These are phyloP conservation scores for Blera fallax DNA, from an alignment of 2,888 invertebrate species.

Conservation along the genomic window DNA sequence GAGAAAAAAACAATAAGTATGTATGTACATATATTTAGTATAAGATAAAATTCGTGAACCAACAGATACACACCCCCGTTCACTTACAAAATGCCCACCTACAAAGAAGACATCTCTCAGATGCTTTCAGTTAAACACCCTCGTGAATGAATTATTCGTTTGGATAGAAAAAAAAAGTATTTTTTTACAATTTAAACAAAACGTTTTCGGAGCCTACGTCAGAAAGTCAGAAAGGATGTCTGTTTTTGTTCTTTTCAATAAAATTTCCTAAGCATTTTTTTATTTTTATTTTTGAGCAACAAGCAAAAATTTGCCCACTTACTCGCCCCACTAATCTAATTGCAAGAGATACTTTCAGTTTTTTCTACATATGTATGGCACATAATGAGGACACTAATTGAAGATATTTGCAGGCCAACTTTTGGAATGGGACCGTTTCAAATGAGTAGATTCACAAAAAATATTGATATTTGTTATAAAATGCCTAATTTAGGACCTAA, in stretches of 20 bases:
- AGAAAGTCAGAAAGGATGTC: constrained; percentile 10
- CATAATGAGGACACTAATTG: constrained; percentile 38
- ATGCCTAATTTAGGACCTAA: too few species aligned
- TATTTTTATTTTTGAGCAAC: neutral
- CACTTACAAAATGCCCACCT: neutral
- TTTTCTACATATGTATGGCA: neutral
- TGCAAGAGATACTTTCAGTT: neutral
- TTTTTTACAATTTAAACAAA: neutral
- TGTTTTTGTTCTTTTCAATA: neutral
- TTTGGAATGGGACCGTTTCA: neutral
- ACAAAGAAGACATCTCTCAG: neutral
- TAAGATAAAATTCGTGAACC: neutral
- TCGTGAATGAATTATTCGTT: neutral
- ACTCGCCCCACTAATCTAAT: constrained; percentile 29
- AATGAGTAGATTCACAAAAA: neutral
- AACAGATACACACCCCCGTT: neutral
- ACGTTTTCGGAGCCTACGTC: constrained; percentile 5
- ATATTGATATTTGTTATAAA: neutral
- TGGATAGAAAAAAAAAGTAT: neutral
- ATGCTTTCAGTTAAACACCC: neutral
- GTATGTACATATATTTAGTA: neutral
- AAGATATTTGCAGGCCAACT: constrained; percentile 15
- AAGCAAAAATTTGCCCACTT: neutral
- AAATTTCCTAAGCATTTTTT: neutral
- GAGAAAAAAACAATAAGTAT: neutral